Evolutionary conservation across 30 jellyfish, hydroid and myxozoan species (phyloP).

Genomic region (Aurelia coerulea): DNA sequence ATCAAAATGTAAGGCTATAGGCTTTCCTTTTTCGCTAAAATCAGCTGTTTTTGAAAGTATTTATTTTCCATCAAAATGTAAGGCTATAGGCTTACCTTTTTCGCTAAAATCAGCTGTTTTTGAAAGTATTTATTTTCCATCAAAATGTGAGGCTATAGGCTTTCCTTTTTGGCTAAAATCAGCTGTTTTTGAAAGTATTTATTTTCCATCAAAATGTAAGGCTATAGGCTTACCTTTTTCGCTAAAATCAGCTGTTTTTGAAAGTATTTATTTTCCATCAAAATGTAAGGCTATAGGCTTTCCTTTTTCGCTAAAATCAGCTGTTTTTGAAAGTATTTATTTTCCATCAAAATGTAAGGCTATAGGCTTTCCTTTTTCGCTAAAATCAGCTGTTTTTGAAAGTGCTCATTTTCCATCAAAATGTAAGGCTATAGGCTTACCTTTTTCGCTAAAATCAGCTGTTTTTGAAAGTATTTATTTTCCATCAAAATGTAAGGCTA

Average conservation of each 20-base stretch:
- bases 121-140: not conserved
- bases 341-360: not conserved
- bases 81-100: slow-evolving; percentile 1
- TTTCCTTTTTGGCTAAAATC: not conserved
- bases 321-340: not conserved
- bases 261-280: not conserved
- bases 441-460: not conserved
- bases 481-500: not conserved
- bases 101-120: not conserved
- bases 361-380: not conserved
- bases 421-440: not conserved
- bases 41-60: not conserved
- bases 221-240: not conserved
- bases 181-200: not conserved
- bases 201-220: not conserved
- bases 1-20: not conserved
- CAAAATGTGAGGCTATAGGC: not conserved
- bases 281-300: slow-evolving; percentile 1
- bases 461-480: not conserved
- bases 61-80: not conserved
- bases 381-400: not conserved
- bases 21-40: not conserved
- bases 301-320: not conserved
- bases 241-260: not conserved
- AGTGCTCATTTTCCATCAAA: not conserved